Conservation (phyloP, 1,140 invertebrate species). For the Luehdorfia chinensis region DNA sequence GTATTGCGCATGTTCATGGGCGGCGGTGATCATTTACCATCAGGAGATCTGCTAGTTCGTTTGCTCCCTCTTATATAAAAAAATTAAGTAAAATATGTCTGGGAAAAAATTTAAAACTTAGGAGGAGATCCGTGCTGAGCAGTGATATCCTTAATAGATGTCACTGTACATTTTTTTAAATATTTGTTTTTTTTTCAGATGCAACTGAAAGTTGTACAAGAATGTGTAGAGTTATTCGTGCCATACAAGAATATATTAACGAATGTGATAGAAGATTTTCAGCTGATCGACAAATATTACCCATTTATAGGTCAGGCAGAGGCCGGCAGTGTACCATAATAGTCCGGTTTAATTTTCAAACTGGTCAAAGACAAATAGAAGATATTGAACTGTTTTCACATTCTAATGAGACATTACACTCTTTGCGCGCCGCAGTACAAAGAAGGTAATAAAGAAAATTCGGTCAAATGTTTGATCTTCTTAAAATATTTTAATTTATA, state of each 20-base stretch:
- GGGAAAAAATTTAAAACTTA: too few relatives aligned
- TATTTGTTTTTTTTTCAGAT: conserved; percentile 49
- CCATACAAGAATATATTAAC: conserved; percentile 96
- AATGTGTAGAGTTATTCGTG: conserved; percentile 96
- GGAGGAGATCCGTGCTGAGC: too few relatives aligned
- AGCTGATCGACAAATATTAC: conserved; percentile 92
- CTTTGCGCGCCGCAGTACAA: conserved; percentile 79
- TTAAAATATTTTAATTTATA: neutral
- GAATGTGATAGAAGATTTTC: conserved; percentile 96
- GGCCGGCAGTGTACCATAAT: conserved; percentile 93
- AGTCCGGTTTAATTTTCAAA: conserved; percentile 89
- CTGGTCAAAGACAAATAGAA: conserved; percentile 92
- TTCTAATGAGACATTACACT: conserved; percentile 94
- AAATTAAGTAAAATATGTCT: too few relatives aligned
- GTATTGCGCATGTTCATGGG: too few relatives aligned
- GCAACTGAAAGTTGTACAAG: conserved; percentile 74
- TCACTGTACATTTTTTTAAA: neutral
- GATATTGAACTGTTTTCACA: conserved; percentile 96
- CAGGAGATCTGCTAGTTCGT: too few relatives aligned
- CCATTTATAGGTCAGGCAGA: conserved; percentile 91
- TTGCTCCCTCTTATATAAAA: too few relatives aligned
- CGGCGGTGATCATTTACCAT: too few relatives aligned
- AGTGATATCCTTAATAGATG: too few relatives aligned
- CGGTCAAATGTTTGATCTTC: neutral
- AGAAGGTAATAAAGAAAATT: conserved; percentile 46